Base-by-base conservation (phyloP, 1,140 invertebrate genomes). In the Ostrea denselamellosa region DNA sequence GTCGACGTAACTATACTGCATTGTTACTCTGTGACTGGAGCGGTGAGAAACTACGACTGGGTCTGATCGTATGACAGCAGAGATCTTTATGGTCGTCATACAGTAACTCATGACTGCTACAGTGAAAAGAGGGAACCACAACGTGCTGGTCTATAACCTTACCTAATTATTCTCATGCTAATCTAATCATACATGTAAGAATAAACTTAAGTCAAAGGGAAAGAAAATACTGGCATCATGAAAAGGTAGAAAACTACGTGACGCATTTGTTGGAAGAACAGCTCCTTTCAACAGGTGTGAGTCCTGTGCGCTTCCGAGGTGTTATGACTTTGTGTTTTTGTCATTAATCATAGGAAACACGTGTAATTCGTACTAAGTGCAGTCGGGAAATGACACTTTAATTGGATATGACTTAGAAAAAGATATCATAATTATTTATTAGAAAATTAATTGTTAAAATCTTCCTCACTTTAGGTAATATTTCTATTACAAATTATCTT, bases 311-410 rank as follows among this genome's bases (percentile, higher is more conserved):
- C 28, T 25, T 77, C 28, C 14, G 28, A 77, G 22, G 68, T 34
- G 68, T 77, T 77, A 10, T 62, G 28, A 28, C 68, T 28, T 34
- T 14, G 68, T 77, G 68, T 77, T 77, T 77, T 25, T 77, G 25
- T 77, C 68, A 77, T 77, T 25, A 77, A 77, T 77, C 68, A 77
- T 62, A 34, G 14, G 28, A 28, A 77, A 77, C 68, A 77, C 68
- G 68, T 77, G 68, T 77, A 44, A 62, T 58, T 62, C 56, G 17
- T 62, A 62, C 56, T 19, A 22, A 28, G 25, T 77, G 10, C 28
- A 14, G 68, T 8, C 25, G 25, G 22, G 14, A n/a, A 25, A 77
- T 77, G 68, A 77, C 68, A 77, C 25, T 28, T 77, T 77, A 25
- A 77, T 77, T 25, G 68, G 34, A 28, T 25, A 25, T 25, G 28